Evolutionary conservation across 2,797 vertebrate species (phyloP), one percentile per base, ranked within the genome.

Genomic region (Ambastaia sidthimunki): DNA sequence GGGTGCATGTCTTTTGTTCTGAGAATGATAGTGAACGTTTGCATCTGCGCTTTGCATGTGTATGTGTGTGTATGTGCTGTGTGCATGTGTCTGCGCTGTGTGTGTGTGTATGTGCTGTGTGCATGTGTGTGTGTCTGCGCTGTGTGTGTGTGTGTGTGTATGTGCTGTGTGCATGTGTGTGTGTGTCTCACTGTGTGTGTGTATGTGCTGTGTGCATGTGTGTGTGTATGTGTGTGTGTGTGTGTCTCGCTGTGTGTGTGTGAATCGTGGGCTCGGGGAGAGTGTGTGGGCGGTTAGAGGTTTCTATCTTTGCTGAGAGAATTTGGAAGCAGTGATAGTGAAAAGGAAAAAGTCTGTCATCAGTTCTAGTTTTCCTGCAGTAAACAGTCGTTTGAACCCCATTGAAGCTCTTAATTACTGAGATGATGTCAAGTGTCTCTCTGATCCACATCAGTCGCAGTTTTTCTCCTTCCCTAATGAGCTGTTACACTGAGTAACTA

Each of bases 221-320:
- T 65, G 67, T 10, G 7, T 70, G 54, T 48, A 15, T 47, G 37
- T 71, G 28, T 52, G 47, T 13, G 19, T 66, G 69, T 7, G 37
- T 52, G 52, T 44, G 31, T 31, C 31, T 31, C 5, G 31, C 31
- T 6, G 31, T 59, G 67, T 25, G 28, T 54, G 66, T 52, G 57
- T 65, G 54, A 37, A 44, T 76, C 60, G 65, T 76, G 73, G 44
- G 67, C 74, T 82, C 54, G 52, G n/a, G 21, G 48, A 59, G 74
- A 65, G 65, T 59, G 68, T 82, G 80, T 77, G 80, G 74, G 80
- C n/a, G 74, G 68, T 34, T 66, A 18, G 48, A 50, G 70, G 60
- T 72, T 65, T 73, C 60, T 67, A 57, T 80, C 70, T 73, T 80
- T 80, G 77, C 60, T 19, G 60, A 57, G 48, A 73, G 10, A 73